Evolutionary conservation across 2,888 invertebrate species (phyloP).

Genomic region (Dorcus parallelipipedus): DNA sequence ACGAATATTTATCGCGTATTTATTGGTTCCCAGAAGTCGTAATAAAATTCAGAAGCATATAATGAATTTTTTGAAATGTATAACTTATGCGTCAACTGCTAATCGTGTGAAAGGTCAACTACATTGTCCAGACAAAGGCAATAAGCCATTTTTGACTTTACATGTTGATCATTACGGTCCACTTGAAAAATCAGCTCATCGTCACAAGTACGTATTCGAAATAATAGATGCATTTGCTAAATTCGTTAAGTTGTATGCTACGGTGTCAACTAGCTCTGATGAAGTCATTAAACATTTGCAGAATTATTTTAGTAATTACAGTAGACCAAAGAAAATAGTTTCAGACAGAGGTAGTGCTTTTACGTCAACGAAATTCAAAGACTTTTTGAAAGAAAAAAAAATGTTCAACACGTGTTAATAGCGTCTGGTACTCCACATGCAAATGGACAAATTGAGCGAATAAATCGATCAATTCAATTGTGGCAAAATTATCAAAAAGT

Average conservation of each 20-base stretch:
- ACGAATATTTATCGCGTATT: conserved; percentile 24
- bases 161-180: conserved; percentile 37
- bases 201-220: conserved; percentile 1
- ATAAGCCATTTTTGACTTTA: conserved; percentile 27
- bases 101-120: conserved; percentile 31
- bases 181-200: conserved; percentile 15
- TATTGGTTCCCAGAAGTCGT: conserved; percentile 38
- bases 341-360: conserved; percentile 6
- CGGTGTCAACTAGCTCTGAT: background rate
- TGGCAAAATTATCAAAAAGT: too few species aligned
- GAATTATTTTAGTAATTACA: conserved; percentile 2
- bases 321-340: background rate
- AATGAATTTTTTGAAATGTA: conserved; percentile 34
- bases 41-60: conserved; percentile 29
- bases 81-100: conserved; percentile 20
- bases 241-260: conserved; percentile 2
- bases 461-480: conserved; percentile 18
- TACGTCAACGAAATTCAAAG: conserved; percentile 1
- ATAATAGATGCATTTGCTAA: background rate
- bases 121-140: conserved; percentile 29
- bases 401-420: background rate
- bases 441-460: conserved; percentile 34
- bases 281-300: background rate
- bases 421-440: conserved; percentile 15
- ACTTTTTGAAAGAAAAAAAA: background rate